These are phyloP conservation scores for Kuschelorhynchus macadamiae DNA, from an alignment of 2,888 invertebrate species.

Conservation along the genomic window DNA sequence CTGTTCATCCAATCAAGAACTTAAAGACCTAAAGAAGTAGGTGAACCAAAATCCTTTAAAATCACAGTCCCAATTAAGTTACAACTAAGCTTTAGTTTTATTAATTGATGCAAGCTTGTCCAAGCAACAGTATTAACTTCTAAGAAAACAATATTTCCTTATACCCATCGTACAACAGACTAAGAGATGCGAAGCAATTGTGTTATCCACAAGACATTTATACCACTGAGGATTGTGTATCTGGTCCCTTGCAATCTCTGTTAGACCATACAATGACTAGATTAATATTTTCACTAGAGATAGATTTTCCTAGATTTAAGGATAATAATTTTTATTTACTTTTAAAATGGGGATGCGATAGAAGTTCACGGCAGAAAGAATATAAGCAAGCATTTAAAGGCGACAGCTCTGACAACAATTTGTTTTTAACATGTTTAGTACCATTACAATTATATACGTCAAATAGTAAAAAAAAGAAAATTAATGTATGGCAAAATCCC, in stretches of 20 bases:
- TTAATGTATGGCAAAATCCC: too few relatives aligned
- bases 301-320: not conserved
- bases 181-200: not conserved
- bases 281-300: not conserved
- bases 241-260: conserved; percentile 2
- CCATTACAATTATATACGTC: too few relatives aligned
- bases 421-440: not conserved
- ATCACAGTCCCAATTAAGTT: too few relatives aligned
- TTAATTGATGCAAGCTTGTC: conserved; percentile 3
- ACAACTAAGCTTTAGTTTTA: too few relatives aligned
- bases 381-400: conserved; percentile 9
- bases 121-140: too few relatives aligned
- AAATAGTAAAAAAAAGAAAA: too few relatives aligned
- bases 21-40: too few relatives aligned
- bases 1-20: too few relatives aligned
- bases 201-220: not conserved
- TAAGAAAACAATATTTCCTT: too few relatives aligned
- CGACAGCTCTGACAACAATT: conserved; percentile 1
- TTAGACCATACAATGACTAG: conserved; percentile 1
- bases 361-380: not conserved
- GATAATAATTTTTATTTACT: conserved; percentile 1
- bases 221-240: not conserved
- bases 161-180: too few relatives aligned
- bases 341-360: not conserved
- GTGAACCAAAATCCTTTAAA: too few relatives aligned